A percentile compares a stretch with the other conserved stretches of the same genome.
Conservation (phyloP, 2,888 invertebrate genomes). For the Eupithecia vulgata region DNA sequence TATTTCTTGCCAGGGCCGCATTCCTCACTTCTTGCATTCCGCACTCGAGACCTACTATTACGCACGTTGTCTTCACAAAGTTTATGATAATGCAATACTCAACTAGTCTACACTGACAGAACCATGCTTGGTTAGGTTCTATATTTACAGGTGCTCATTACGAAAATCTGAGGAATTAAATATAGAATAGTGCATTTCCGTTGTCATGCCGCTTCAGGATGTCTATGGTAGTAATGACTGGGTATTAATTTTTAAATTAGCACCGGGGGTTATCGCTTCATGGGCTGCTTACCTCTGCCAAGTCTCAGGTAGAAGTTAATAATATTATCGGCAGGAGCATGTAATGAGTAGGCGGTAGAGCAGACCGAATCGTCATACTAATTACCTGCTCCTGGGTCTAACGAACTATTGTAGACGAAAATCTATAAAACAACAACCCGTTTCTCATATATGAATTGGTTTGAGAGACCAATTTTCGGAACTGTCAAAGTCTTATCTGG, state of each 20-base stretch:
- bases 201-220: slow-evolving; percentile 6
- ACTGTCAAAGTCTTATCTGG: slow-evolving; percentile 27
- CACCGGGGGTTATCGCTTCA: not conserved
- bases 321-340: not conserved
- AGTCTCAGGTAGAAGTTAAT: not conserved
- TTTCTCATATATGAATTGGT: not conserved
- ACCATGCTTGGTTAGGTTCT: slow-evolving; percentile 10
- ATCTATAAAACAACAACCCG: not conserved
- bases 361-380: not conserved
- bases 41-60: slow-evolving; percentile 55
- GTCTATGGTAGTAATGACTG: slow-evolving; percentile 1
- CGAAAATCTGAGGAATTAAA: not conserved
- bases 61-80: slow-evolving; percentile 43
- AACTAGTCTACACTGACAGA: slow-evolving; percentile 10
- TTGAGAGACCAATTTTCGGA: slow-evolving; percentile 10
- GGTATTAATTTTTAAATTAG: slow-evolving; percentile 5
- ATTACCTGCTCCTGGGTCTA: not conserved
- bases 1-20: slow-evolving; percentile 69
- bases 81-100: slow-evolving; percentile 23
- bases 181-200: slow-evolving; percentile 11
- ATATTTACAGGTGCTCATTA: slow-evolving; percentile 9
- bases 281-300: slow-evolving; percentile 2
- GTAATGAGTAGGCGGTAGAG: not conserved
- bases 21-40: slow-evolving; percentile 72
- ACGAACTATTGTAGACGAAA: not conserved